Percentiles rank a stretch among this genome's conserved stretches.
Evolutionary conservation across 2,797 vertebrate genomes (phyloP).

Genomic region (Gadopsis marmoratus): DNA sequence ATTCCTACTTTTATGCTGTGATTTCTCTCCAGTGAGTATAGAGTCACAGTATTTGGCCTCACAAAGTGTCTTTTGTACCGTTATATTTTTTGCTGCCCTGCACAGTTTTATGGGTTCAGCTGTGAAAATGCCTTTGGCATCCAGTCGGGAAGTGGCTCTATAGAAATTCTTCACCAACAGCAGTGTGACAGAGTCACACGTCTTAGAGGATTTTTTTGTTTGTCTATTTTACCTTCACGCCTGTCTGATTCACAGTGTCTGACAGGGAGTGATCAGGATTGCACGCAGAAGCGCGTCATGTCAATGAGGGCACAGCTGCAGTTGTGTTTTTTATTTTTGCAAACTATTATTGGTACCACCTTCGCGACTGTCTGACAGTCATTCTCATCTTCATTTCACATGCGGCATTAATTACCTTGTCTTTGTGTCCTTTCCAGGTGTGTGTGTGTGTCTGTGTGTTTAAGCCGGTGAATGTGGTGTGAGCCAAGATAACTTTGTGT

Average conservation of each 20-base stretch:
- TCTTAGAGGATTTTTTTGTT: constrained; percentile 37
- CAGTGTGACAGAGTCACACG: constrained; percentile 23
- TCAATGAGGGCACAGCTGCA: constrained; percentile 10
- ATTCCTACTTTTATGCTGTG: constrained; percentile 23
- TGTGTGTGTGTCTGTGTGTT: constrained; percentile 42
- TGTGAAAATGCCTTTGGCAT: constrained; percentile 46
- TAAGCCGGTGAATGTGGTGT: constrained; percentile 28
- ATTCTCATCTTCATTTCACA: constrained; percentile 60
- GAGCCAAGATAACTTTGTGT: constrained; percentile 36
- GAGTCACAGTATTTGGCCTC: constrained; percentile 21
- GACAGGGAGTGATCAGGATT: constrained; percentile 35
- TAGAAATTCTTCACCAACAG: constrained; percentile 24
- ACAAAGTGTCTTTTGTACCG: constrained; percentile 67
- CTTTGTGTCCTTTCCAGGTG: constrained; percentile 57
- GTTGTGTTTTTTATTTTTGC: constrained; percentile 31
- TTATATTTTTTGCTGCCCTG: constrained; percentile 36
- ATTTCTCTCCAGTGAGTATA: constrained; percentile 22
- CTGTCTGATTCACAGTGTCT: constrained; percentile 43
- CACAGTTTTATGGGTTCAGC: constrained; percentile 47
- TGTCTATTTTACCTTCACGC: constrained; percentile 38
- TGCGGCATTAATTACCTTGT: constrained; percentile 58
- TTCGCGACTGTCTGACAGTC: constrained; percentile 22
- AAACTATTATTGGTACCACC: constrained; percentile 15
- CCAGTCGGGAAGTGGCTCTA: constrained; percentile 13
- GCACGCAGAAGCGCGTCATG: constrained; percentile 21